Conservation (phyloP, 2,113 vertebrate species). For the Hemibagrus wyckioides region DNA sequence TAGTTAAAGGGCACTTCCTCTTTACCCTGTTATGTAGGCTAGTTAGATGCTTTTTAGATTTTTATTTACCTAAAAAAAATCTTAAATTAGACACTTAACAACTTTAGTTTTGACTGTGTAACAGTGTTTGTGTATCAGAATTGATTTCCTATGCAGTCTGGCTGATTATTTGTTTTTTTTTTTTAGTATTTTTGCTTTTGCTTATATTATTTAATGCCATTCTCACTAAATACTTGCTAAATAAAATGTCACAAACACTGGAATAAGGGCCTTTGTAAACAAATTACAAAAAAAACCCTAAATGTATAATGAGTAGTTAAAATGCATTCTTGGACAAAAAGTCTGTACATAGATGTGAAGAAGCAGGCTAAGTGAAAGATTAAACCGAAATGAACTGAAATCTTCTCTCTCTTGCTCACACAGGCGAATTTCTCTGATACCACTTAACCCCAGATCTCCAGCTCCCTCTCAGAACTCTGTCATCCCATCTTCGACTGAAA, state of each 20-base stretch:
- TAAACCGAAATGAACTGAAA: background rate
- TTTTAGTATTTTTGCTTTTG: background rate
- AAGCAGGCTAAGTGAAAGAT: conserved; percentile 30
- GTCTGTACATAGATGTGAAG: background rate
- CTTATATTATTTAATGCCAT: background rate
- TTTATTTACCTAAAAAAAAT: background rate
- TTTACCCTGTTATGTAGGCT: background rate
- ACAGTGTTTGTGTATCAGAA: background rate
- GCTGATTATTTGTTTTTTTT: background rate
- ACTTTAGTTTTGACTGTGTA: background rate
- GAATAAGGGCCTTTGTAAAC: background rate
- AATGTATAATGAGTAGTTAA: background rate
- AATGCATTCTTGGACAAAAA: background rate
- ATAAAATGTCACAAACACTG: background rate
- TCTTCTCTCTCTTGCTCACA: conserved; percentile 58
- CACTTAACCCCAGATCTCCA: conserved; percentile 70
- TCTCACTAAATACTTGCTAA: background rate
- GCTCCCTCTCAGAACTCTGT: conserved; percentile 46
- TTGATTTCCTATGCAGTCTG: background rate
- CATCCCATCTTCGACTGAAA: conserved; percentile 69
- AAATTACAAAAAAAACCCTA: background rate
- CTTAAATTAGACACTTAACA: background rate
- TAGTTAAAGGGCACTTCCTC: conserved; percentile 4
- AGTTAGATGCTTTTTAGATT: background rate
- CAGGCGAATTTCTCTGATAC: conserved; percentile 86